phyloP scores from a whole-genome alignment of 2,113 vertebrate species.

The Colossoma macropomum region DNA sequence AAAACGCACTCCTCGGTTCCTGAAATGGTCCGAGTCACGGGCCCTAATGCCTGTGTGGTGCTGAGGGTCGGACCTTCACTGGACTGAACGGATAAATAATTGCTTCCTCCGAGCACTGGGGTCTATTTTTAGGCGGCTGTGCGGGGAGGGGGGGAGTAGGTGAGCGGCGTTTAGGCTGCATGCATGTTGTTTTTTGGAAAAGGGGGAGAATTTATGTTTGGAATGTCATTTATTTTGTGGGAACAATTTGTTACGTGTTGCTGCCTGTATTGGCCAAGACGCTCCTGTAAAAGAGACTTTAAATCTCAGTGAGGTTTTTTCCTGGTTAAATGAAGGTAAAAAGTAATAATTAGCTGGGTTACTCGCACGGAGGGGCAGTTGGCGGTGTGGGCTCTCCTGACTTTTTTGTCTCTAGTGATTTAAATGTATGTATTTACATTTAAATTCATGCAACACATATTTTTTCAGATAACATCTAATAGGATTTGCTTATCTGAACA shows the following conservation, averaged over 20 bases:
- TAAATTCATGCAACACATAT: background rate
- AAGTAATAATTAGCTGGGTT: no score
- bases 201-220: background rate
- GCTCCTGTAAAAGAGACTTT: no score
- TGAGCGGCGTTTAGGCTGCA: background rate
- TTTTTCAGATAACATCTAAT: no score
- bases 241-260: no score
- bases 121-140: slow-evolving; percentile 33
- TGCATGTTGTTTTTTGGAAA: background rate
- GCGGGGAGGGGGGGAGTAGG: background rate
- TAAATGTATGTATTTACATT: background rate
- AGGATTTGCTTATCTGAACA: no score
- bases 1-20: slow-evolving; percentile 45
- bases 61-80: background rate
- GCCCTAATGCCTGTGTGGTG: background rate
- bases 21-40: slow-evolving; percentile 15
- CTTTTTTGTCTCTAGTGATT: background rate
- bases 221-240: no score
- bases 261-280: no score
- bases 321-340: no score
- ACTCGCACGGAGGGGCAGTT: no score
- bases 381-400: background rate
- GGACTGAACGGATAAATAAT: slow-evolving; percentile 10
- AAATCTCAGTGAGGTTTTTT: no score
- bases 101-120: background rate